phyloP scores from a whole-genome alignment of 2,888 invertebrate genomes.

The Drosophila siamana region DNA sequence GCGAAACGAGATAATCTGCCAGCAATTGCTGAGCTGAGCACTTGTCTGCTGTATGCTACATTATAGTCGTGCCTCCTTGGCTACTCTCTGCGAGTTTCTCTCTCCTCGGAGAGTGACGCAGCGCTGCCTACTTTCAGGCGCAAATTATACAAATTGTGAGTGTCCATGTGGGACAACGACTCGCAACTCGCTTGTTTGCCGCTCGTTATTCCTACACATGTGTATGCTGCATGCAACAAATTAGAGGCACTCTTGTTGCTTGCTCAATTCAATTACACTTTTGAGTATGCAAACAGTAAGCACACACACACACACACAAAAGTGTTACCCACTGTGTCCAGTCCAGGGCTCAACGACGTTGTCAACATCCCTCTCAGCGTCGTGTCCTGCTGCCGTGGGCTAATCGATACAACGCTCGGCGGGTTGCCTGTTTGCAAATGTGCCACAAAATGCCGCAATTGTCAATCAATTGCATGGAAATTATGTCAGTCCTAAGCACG shows the following conservation, averaged over 20 bases:
- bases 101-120: conserved; percentile 1
- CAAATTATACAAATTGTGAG: conserved; percentile 58
- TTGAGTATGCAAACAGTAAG: conserved; percentile 7
- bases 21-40: conserved; percentile 44
- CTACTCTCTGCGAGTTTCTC: conserved; percentile 2
- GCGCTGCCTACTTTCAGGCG: conserved; percentile 44
- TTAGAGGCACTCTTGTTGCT: conserved; percentile 26
- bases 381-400: conserved; percentile 55
- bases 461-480: conserved; percentile 79
- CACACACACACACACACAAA: conserved; percentile 9
- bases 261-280: conserved; percentile 62
- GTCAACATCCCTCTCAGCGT: conserved; percentile 41
- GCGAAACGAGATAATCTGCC: conserved; percentile 62
- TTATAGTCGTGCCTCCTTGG: background rate
- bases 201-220: conserved; percentile 1
- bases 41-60: background rate
- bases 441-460: conserved; percentile 79
- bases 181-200: background rate
- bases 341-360: conserved; percentile 15
- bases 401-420: conserved; percentile 70
- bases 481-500: conserved; percentile 62
- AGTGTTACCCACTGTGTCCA: conserved; percentile 18
- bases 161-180: conserved; percentile 30
- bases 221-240: conserved; percentile 40
- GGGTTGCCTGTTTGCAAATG: conserved; percentile 70